Percentiles rank a stretch among this genome's conserved stretches.
Evolutionary conservation across 2,797 vertebrate genomes (phyloP).

Genomic region (Benthosema pterotum): DNA sequence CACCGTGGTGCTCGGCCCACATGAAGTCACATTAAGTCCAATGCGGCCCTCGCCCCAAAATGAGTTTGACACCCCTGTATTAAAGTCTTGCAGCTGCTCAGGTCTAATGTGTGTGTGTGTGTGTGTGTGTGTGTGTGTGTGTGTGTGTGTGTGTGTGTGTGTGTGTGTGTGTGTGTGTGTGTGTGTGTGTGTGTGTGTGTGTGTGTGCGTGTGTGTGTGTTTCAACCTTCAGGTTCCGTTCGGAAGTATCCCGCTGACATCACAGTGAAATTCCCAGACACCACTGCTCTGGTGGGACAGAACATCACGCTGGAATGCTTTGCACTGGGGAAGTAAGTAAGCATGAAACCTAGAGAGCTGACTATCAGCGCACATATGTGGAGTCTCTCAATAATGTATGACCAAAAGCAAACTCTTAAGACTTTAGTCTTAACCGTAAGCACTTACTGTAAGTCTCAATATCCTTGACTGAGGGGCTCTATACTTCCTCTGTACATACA

Average conservation of each 20-base stretch:
- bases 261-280: constrained; percentile 90
- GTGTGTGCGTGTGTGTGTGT: not conserved
- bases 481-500: too few species aligned
- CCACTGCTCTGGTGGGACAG: constrained; percentile 86
- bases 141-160: not conserved
- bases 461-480: too few species aligned
- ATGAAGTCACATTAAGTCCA: too few species aligned
- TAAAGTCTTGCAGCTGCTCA: not conserved
- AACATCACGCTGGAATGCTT: constrained; percentile 96
- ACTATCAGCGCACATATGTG: not conserved
- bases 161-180: not conserved
- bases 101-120: not conserved
- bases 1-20: too few species aligned
- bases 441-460: too few species aligned
- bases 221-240: constrained; percentile 75
- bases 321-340: constrained; percentile 99
- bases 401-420: too few species aligned
- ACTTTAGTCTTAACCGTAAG: too few species aligned
- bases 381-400: not conserved
- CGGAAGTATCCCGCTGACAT: constrained; percentile 96
- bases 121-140: constrained; percentile 3
- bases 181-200: not conserved
- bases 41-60: too few species aligned
- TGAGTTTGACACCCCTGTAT: too few species aligned
- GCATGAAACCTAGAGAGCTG: constrained; percentile 42